Evolutionary conservation across 1,140 invertebrate genomes (phyloP), one percentile per base, ranked within the genome.

Genomic region (Adelges cooleyi): DNA sequence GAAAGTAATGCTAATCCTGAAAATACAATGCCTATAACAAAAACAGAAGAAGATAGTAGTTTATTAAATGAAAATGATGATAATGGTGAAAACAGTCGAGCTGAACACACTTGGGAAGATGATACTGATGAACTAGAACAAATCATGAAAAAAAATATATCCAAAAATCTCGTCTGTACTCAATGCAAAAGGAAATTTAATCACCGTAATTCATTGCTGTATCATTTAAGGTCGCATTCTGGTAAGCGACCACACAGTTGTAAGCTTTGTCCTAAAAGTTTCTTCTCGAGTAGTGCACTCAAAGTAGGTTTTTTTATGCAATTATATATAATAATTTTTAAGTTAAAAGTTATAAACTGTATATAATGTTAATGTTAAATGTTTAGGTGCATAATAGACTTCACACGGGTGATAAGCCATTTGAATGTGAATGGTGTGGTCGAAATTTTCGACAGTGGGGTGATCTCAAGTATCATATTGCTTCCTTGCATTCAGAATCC

Each of bases 391-490:
- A 89, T 69, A 81, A 81, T 69, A 78, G 86, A 17, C 77, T 86
- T 17, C 87, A 89, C 74, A 86, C 82, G 44, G 87, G 85, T 17
- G 84, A 86, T 38, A 87, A 87, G 68, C 89, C 89, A 0, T 90
- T 86, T 73, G 83, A 86, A 71, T 91, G 89, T 72, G 81, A 86
- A 13, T 80, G 82, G 53, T 92, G 89, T 73, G 86, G 84, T 2
- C 79, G 83, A 15, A 79, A 83, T 70, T 92, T 90, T 71, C 80
- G 89, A 1, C 89, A 90, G 72, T 90, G 87, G 86, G 89, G 91
- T 56, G 88, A 95, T 73, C 77, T 95, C 18, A 92, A 92, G 69
- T 89, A 93, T 70, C 92, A 95, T 74, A 86, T 87, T 67, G 87
- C 84, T 1, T 91, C 89, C 3, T 80, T 91, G 59, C 92, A 95